Conservation (phyloP, 1,140 invertebrate genomes). For the Argopecten irradians region DNA sequence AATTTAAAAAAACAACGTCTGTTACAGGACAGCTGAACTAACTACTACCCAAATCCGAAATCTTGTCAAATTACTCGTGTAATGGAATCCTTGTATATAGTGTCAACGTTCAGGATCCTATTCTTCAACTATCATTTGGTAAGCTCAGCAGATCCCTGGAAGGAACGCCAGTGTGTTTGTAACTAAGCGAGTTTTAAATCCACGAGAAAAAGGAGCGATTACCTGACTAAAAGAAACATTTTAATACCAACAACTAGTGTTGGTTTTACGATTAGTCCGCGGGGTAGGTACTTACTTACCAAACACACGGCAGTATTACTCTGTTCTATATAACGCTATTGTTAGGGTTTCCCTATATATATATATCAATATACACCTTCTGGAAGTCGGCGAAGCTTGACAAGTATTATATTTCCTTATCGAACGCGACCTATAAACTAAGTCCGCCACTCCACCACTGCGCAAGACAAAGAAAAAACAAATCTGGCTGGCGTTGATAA, state of each 20-base stretch:
- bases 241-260: background rate
- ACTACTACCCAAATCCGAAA: background rate
- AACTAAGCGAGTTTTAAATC: conserved; percentile 4
- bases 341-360: background rate
- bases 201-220: background rate
- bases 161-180: background rate
- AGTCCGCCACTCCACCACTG: background rate
- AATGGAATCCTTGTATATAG: background rate
- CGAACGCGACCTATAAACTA: background rate
- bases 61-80: background rate
- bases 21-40: background rate
- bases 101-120: background rate
- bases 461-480: background rate
- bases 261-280: background rate
- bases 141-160: background rate
- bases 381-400: conserved; percentile 5
- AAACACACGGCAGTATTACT: background rate
- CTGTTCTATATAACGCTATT: background rate
- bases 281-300: background rate
- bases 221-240: conserved; percentile 4
- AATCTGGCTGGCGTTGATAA: background rate
- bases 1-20: background rate
- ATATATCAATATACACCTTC: background rate
- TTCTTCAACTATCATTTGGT: background rate
- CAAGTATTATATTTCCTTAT: conserved; percentile 4